Conservation (phyloP, 2,797 vertebrate genomes). For the Salarias fasciatus region DNA sequence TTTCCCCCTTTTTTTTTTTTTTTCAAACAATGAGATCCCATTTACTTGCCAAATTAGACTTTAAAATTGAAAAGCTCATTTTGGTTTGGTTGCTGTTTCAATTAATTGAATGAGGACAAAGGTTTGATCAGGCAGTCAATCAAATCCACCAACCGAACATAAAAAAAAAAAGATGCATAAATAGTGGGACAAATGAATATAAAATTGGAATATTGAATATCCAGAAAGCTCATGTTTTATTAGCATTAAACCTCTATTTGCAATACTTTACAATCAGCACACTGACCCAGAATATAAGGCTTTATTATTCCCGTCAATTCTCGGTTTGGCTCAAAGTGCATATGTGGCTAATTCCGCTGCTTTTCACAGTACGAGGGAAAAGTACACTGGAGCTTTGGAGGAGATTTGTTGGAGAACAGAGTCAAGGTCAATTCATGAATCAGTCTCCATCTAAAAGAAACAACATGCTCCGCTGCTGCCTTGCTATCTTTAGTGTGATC, state of each 20-base stretch:
- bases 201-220: constrained; percentile 3
- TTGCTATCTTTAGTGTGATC: constrained; percentile 63
- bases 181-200: neutral
- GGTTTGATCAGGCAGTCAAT: constrained; percentile 45
- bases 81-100: constrained; percentile 51
- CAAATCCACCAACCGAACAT: constrained; percentile 19
- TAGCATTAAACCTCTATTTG: neutral
- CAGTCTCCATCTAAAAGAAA: constrained; percentile 64
- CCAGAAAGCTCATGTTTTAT: neutral
- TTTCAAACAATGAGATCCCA: constrained; percentile 42
- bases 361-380: constrained; percentile 14
- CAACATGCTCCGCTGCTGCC: constrained; percentile 43
- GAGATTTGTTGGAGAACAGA: constrained; percentile 50
- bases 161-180: constrained; percentile 11
- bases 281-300: too few relatives aligned
- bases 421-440: constrained; percentile 71
- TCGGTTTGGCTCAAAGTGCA: too few relatives aligned
- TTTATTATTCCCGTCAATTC: neutral
- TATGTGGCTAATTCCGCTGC: constrained; percentile 28
- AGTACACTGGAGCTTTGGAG: constrained; percentile 20
- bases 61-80: constrained; percentile 57
- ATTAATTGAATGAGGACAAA: constrained; percentile 46
- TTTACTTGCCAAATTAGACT: constrained; percentile 57
- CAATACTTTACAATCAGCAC: neutral
- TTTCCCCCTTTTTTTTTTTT: too few relatives aligned